Conservation (phyloP, 2,888 invertebrate genomes). For the Tetrapedia diversipes region DNA sequence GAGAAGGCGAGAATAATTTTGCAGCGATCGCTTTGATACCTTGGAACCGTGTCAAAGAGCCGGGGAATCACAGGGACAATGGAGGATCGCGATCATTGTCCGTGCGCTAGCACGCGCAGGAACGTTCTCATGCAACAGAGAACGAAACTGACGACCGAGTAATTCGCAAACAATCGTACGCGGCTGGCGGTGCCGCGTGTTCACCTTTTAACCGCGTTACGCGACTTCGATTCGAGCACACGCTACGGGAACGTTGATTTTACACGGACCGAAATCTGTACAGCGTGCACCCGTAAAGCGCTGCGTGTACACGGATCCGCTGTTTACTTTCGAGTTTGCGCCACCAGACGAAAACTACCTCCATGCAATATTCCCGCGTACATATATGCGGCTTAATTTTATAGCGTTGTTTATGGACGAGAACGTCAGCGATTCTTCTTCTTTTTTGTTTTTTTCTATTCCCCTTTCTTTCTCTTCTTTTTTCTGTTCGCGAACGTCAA, state of each 20-base stretch:
- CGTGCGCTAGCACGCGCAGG: not conserved
- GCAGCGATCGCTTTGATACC: not conserved
- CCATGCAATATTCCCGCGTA: no score
- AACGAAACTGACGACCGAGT: slow-evolving; percentile 28
- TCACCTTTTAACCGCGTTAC: slow-evolving; percentile 43
- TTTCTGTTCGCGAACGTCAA: not conserved
- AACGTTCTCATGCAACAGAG: slow-evolving; percentile 14
- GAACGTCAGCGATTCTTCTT: no score
- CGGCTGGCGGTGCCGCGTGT: slow-evolving; percentile 7
- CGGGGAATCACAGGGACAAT: slow-evolving; percentile 19
- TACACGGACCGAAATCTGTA: slow-evolving; percentile 28
- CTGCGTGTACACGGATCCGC: slow-evolving; percentile 3
- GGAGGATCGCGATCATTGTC: not conserved
- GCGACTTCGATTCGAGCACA: slow-evolving; percentile 27
- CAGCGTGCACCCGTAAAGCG: not conserved
- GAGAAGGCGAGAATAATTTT: not conserved
- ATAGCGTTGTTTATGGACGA: slow-evolving; percentile 35
- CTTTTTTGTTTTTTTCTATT: no score
- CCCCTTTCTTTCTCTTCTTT: no score
- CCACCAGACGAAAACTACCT: no score
- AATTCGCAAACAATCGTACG: slow-evolving; percentile 46
- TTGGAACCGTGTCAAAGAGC: not conserved
- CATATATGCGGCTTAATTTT: no score
- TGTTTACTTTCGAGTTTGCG: slow-evolving; percentile 43
- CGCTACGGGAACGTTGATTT: slow-evolving; percentile 24